Base-by-base conservation (phyloP, 2,113 vertebrate genomes). In the Pygoscelis antarcticus region DNA sequence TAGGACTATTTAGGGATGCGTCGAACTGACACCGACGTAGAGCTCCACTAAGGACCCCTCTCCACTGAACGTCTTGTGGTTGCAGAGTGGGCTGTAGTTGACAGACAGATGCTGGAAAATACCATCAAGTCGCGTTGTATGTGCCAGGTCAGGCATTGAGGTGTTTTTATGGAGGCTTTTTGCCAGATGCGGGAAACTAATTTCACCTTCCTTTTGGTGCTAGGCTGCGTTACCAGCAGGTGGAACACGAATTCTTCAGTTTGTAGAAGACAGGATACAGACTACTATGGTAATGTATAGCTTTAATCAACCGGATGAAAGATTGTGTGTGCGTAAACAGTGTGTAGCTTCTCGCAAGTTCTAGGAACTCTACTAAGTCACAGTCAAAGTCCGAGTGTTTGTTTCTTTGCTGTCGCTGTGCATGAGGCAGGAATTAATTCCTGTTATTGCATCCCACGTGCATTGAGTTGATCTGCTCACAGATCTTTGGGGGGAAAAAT, bases 191-290 rank as follows among this genome's bases (percentile, higher is more conserved):
- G 17, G 47, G 52, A 58, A 66, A 68, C 47, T 84, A 72, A 87
- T 65, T 80, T 85, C 40, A 52, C 57, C 27, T 68, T 74, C 34
- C 2, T 74, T 93, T 93, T 91, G 44, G 38, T 64, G 69, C 57
- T 91, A 99, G 98, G 96, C 84, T 96, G 55, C 80, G 80, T 15
- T 96, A 40, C 97, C 96, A 9, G 89, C 96, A 23, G 93, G 93
- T 2, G 85, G 47, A 30, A 97, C 97, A 20, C 98, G 94, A 88
- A 96, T 99, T 62, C 98, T 98, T 51, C 98, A 98, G 94, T 98
- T 99, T 84, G 84, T 98, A 71, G 98, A 99, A 93, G 98, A 99
- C 64, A 95, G 91, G 49, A 98, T 98, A 15, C 98, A 99, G 96
- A 98, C 92, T 34, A 99, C 98, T 32, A 98, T 99, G 99, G 99